Percentiles rank a stretch among this genome's conserved stretches.
These are phyloP conservation scores for Lysiphlebus fabarum DNA, from an alignment of 1,140 invertebrate genomes.

Conservation along the genomic window DNA sequence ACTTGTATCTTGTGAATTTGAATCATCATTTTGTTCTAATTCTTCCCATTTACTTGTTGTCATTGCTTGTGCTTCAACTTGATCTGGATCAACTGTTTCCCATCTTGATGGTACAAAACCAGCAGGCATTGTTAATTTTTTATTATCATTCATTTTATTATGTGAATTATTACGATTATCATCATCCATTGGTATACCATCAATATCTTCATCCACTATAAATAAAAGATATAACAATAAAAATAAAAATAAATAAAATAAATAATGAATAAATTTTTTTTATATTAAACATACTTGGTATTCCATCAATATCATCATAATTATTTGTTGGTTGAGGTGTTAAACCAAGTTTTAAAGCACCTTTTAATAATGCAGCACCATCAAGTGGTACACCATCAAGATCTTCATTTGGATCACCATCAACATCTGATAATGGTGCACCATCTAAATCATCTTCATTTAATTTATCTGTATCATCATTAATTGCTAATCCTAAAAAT, in stretches of 20 bases:
- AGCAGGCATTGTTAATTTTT: conserved; percentile 54
- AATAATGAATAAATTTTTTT: conserved; percentile 11
- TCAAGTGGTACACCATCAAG: conserved; percentile 80
- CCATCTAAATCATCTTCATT: conserved; percentile 64
- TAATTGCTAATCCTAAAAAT: conserved; percentile 70
- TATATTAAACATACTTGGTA: conserved; percentile 60
- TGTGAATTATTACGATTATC: conserved; percentile 42
- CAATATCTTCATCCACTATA: conserved; percentile 81
- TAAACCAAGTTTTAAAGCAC: conserved; percentile 60
- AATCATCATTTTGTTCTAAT: conserved; percentile 60
- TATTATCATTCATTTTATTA: conserved; percentile 42
- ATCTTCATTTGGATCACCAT: conserved; percentile 64
- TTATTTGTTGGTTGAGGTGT: conserved; percentile 49
- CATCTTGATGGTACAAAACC: conserved; percentile 87
- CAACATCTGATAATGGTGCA: conserved; percentile 63
- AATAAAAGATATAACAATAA: conserved; percentile 4
- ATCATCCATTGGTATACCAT: conserved; percentile 72
- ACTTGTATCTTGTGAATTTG: conserved; percentile 52
- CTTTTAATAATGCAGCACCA: conserved; percentile 74
- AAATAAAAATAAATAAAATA: conserved; percentile 8
- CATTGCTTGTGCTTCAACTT: conserved; percentile 81
- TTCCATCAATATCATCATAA: conserved; percentile 71
- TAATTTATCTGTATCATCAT: conserved; percentile 51
- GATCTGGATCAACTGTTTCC: conserved; percentile 90
- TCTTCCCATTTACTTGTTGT: conserved; percentile 87